These are phyloP conservation scores for Tenodera sinensis DNA, from an alignment of 2,888 invertebrate species.

Conservation along the genomic window DNA sequence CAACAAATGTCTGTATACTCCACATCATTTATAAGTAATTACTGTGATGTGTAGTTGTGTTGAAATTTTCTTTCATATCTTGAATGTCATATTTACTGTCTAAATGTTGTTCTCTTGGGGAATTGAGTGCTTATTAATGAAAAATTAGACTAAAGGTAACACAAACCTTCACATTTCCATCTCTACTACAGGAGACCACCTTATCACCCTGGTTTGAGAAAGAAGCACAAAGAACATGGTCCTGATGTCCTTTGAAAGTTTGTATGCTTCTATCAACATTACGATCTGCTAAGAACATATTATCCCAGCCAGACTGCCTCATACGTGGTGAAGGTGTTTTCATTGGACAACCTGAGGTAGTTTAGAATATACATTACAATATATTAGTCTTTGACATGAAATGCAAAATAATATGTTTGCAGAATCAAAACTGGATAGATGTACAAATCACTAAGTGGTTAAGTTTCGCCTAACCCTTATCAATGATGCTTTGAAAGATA, in stretches of 20 bases:
- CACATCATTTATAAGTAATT: no score
- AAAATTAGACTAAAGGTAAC: not conserved
- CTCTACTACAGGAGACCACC: conserved; percentile 34
- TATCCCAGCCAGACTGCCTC: conserved; percentile 41
- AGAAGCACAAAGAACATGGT: conserved; percentile 26
- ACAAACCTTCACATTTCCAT: conserved; percentile 32
- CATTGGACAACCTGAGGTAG: conserved; percentile 23
- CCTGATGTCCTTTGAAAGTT: conserved; percentile 23
- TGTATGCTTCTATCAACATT: conserved; percentile 32
- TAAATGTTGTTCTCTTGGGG: no score
- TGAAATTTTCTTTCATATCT: no score
- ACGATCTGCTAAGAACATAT: conserved; percentile 39
- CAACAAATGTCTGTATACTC: no score
- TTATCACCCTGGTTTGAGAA: conserved; percentile 29
- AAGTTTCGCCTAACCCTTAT: no score
- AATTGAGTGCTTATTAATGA: no score
- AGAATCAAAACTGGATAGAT: no score
- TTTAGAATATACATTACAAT: no score
- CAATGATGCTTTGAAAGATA: no score
- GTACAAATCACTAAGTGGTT: no score
- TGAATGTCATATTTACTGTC: no score
- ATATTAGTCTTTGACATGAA: not conserved
- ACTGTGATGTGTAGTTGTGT: no score
- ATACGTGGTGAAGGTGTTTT: conserved; percentile 40
- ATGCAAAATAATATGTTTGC: not conserved